Evolutionary conservation across 2,797 vertebrate genomes (phyloP), one percentile per base, ranked within the genome.

Genomic region (Clarias laeviceps): DNA sequence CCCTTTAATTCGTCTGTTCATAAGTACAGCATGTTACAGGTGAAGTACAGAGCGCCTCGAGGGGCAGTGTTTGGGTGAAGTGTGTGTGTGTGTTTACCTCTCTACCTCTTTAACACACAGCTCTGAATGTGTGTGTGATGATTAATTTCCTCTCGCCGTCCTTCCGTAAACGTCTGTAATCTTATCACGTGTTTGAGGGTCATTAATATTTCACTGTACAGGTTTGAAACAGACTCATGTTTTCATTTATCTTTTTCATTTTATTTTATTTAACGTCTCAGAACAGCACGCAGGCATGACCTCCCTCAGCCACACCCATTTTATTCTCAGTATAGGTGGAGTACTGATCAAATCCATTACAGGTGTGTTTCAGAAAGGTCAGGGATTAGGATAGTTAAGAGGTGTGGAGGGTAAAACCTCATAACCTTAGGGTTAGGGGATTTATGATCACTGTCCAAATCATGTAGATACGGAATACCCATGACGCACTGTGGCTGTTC

Each of bases 51-150:
- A 8, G 24, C 1, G 40, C 45, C 50, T 50, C 45, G 15, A 72
- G 37, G 4, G 2, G 22, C 8, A 14, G 40, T 74, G 72, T 74
- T 8, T 20, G 54, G 45, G 45, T 50, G 11, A 12, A 12, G 45
- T 27, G 22, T 50, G 37, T 74, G 45, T 80, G 29, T 78, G n/a
- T n/a, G 57, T 61, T 64, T 80, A 45, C 50, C 59, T 22, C 61
- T 66, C 65, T 82, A 68, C 40, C 64, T 65, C 79, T n/a, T 61
- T 34, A 77, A 81, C 79, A 54, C n/a, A 32, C 40, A 32, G 15
- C 17, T 54, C 11, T 50, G 40, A 56, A 8, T 81, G 62, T 40
- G 76, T 66, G n/a, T 57, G 79, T 54, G 79, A 1, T 17, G 22
- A 17, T 64, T 80, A 4, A 40, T 64, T 27, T 45, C 15, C 22